Evolutionary conservation across 2,113 vertebrate species (phyloP).

Genomic region (Poecilia latipinna): DNA sequence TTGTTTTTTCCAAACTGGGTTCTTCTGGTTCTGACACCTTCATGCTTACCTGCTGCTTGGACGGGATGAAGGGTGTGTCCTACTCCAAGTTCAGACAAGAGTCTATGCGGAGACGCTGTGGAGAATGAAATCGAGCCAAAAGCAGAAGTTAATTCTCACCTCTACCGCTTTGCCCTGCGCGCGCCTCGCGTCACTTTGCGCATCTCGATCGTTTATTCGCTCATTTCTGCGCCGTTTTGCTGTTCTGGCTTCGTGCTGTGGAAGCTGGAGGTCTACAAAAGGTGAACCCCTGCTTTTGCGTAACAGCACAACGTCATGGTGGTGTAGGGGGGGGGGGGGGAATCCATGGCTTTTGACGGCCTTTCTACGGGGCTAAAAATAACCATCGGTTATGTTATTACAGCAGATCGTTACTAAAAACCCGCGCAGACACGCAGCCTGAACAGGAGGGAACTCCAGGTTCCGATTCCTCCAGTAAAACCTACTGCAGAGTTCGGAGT

Average conservation of each 20-base stretch:
- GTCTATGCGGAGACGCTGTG: background rate
- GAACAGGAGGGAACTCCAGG: background rate
- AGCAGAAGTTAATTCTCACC: conserved; percentile 25
- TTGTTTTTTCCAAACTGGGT: background rate
- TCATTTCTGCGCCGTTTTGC: background rate
- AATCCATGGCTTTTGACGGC: no score
- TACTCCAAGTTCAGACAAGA: conserved; percentile 34
- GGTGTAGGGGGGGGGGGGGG: conserved; percentile 58
- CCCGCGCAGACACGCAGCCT: background rate
- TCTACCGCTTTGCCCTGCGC: background rate
- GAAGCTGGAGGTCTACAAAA: conserved; percentile 48
- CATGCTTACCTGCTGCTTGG: conserved; percentile 5
- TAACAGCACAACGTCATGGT: conserved; percentile 69
- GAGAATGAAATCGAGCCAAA: conserved; percentile 1
- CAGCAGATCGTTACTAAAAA: conserved; percentile 29
- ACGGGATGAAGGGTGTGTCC: conserved; percentile 41
- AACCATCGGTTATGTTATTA: conserved; percentile 58
- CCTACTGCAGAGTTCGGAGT: no score
- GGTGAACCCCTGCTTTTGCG: conserved; percentile 76
- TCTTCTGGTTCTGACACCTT: conserved; percentile 2
- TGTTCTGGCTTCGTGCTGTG: background rate
- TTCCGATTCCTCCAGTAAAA: no score
- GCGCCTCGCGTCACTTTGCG: background rate
- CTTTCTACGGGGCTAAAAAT: conserved; percentile 74
- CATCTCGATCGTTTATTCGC: background rate